A percentile compares a stretch with the other conserved stretches of the same genome.
phyloP scores from a whole-genome alignment of 2,797 vertebrate genomes.

The Cichlasoma orientale region DNA sequence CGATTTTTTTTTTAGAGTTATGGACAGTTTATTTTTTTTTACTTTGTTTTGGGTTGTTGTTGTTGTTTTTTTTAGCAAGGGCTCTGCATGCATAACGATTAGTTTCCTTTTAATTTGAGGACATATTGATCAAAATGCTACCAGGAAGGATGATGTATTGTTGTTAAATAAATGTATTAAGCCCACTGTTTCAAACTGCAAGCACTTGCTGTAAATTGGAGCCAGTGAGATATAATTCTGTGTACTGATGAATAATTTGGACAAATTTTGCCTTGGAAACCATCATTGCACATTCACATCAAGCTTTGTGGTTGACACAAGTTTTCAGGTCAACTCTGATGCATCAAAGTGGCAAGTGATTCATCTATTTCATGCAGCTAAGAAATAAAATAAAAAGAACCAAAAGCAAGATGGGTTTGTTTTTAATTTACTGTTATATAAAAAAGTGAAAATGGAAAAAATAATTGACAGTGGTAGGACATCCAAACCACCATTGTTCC shows the following conservation, averaged over 20 bases:
- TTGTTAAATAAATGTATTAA: constrained; percentile 14
- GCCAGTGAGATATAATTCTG: not conserved
- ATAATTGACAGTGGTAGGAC: not conserved
- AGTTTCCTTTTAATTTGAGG: constrained; percentile 18
- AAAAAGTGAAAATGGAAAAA: not conserved
- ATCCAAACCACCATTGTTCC: not conserved
- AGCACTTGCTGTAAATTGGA: not conserved
- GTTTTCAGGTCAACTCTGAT: not conserved
- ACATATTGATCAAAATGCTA: constrained; percentile 10
- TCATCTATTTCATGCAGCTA: not conserved
- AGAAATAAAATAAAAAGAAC: not conserved
- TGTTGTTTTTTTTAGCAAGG: not conserved
- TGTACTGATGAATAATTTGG: constrained; percentile 1
- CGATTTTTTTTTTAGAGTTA: constrained; percentile 15
- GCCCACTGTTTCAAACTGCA: not conserved
- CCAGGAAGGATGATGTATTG: not conserved
- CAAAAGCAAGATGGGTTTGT: not conserved
- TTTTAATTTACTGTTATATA: not conserved
- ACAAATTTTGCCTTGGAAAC: not conserved
- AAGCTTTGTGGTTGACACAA: not conserved
- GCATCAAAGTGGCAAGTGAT: constrained; percentile 11
- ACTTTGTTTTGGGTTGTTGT: too few relatives aligned
- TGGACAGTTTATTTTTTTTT: not conserved
- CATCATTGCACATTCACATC: not conserved
- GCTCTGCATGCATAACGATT: not conserved